Base-by-base conservation (phyloP, 2,797 vertebrate genomes). In the Anolis apletophallus region DNA sequence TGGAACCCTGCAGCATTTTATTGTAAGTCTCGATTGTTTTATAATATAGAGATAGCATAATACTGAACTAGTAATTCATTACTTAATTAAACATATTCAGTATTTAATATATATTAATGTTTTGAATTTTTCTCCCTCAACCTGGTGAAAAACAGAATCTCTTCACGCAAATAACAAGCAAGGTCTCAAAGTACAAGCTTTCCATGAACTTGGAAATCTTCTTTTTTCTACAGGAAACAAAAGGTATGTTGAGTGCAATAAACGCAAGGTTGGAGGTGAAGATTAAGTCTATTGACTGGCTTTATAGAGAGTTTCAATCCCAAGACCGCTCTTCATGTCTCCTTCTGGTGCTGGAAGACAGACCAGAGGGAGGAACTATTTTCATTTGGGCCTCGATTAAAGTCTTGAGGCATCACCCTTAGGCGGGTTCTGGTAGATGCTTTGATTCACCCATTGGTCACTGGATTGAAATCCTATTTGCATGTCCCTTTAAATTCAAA, bases 171-270 rank as follows among this genome's bases (percentile, higher is more conserved):
- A 93, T 79, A 94, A 95, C 73, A 95, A 97, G 85, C 95, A 95
- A 91, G 97, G 97, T 55, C 97, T 99, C 81, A 97, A 94, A 87
- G 96, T 97, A 89, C 97, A 98, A 94, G 97, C 97, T 3, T 93
- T 99, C 73, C 97, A 99, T 93, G 97, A 98, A 90, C 95, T 98
- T 89, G 99, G 98, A 94, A 98, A 97, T 95, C 95, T 99, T 88
- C 96, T 98, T n/a, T 94, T 97, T 90, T 99, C 97, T 81, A 94
- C 94, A 46, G 96, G 96, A 93, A 98, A 97, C 94, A 96, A 93
- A 93, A 96, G 97, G 98, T 99, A 96, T 64, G 26, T 7, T 68
- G 77, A 79, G 26, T 6, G 73, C 74, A 93, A 14, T 36, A 75
- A 36, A 1, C 85, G 61, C 19, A 89, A 73, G n/a, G n/a, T n/a